Evolutionary conservation across 2,797 vertebrate species (phyloP), one percentile per base, ranked within the genome.

Genomic region (Helicolenus hilgendorfi): DNA sequence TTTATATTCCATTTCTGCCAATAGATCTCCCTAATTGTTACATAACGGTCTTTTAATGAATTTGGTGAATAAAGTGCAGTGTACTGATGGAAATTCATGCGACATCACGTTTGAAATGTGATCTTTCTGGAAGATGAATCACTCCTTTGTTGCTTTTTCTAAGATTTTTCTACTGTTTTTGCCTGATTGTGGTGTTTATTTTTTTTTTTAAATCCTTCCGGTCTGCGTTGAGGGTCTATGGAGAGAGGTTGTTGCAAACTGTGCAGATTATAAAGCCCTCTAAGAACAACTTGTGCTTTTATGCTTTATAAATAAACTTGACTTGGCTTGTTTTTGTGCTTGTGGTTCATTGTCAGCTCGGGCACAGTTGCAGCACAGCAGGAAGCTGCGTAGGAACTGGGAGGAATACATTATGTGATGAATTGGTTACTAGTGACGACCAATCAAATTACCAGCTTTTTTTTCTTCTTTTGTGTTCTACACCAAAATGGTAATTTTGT

Each of bases 351-450:
- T 26, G 31, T 36, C 69, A 64, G 74, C 49, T 63, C 5, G 13
- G 9, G 14, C 65, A 33, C 76, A 73, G 58, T 20, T 55, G 38
- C 35, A 29, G 11, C 83, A 9, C 77, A 76, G 70, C 73, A 83
- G 70, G 73, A 77, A 68, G 64, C 41, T 38, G 53, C 18, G 3
- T 56, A 36, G 38, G 45, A 56, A 71, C 22, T n/a, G 6, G n/a
- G 11, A 56, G 24, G 56, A 79, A 36, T 7, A 64, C 62, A 45
- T 68, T n/a, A 35, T 26, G 18, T n/a, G 7, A 53, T 45, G 24
- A 68, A 14, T 2, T 65, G 36, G 8, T 27, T 41, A 29, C 67
- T 56, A 22, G 13, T 33, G 15, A 77, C 11, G 11, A 56, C 41
- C 22, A 18, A 22, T 68, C 29, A 3, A 63, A 58, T 11, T 5